Percentiles rank a stretch among this genome's conserved stretches.
These are phyloP conservation scores for Orthosia gracilis DNA, from an alignment of 2,888 invertebrate species.

Conservation along the genomic window DNA sequence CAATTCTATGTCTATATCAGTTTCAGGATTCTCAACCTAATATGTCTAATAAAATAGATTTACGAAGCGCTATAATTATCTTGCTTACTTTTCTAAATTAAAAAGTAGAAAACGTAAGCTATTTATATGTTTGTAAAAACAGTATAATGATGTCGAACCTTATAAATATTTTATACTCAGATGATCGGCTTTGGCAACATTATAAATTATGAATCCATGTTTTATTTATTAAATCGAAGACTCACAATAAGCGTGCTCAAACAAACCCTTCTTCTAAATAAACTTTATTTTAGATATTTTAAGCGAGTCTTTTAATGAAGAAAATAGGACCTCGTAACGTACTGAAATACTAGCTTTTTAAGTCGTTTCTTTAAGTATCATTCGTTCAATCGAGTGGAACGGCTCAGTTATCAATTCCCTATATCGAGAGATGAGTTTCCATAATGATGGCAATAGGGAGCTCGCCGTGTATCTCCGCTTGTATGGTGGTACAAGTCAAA, in stretches of 20 bases:
- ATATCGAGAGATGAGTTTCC: conserved; percentile 87
- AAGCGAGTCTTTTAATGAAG: not conserved
- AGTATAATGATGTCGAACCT: conserved; percentile 16
- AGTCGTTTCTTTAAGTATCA: conserved; percentile 64
- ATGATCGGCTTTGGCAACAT: conserved; percentile 35
- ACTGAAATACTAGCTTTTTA: conserved; percentile 49
- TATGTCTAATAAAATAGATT: not conserved
- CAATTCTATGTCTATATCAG: not conserved
- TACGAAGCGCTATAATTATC: not conserved
- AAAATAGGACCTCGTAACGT: conserved; percentile 16
- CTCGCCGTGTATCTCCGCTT: conserved; percentile 71
- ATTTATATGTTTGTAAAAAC: conserved; percentile 15
- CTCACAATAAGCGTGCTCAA: conserved; percentile 35
- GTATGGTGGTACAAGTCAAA: conserved; percentile 62
- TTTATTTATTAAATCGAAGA: conserved; percentile 52
- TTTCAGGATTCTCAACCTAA: not conserved
- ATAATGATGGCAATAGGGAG: conserved; percentile 88
- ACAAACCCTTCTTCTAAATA: conserved; percentile 21
- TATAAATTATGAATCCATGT: conserved; percentile 55
- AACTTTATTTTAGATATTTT: conserved; percentile 18
- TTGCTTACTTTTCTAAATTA: not conserved
- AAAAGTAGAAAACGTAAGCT: not conserved
- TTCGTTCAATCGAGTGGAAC: conserved; percentile 78
- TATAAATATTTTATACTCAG: conserved; percentile 36
- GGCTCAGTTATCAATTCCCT: conserved; percentile 87